Conservation (phyloP, 2,888 invertebrate genomes). For the Euplagia quadripunctaria region DNA sequence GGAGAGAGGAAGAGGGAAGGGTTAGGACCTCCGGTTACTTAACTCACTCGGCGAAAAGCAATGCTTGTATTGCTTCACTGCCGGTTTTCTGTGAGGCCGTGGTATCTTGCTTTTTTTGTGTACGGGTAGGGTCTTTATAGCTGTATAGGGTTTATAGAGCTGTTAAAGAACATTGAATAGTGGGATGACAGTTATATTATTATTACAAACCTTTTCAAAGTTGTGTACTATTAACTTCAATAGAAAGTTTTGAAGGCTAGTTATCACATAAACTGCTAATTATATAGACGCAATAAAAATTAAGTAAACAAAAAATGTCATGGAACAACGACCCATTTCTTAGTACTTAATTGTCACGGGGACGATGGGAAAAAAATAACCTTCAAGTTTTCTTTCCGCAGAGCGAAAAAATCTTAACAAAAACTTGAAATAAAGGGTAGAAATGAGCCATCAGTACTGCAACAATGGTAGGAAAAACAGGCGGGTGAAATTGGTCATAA, state of each 20-base stretch:
- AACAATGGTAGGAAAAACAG: constrained; percentile 76
- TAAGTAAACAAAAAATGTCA: constrained; percentile 33
- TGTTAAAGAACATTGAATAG: not conserved
- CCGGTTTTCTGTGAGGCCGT: no score
- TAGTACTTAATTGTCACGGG: constrained; percentile 54
- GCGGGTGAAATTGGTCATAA: constrained; percentile 85
- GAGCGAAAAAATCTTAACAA: constrained; percentile 61
- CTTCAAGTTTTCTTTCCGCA: constrained; percentile 53
- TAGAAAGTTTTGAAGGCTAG: constrained; percentile 9
- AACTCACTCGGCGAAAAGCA: no score
- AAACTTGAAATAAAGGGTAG: constrained; percentile 72
- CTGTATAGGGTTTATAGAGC: no score
- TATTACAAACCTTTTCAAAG: not conserved
- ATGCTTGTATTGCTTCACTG: no score
- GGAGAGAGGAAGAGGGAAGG: no score
- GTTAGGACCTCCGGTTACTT: no score
- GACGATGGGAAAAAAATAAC: constrained; percentile 37
- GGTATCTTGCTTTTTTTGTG: no score
- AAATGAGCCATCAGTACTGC: constrained; percentile 75
- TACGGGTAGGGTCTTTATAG: no score
- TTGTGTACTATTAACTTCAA: not conserved
- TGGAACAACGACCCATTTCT: constrained; percentile 52
- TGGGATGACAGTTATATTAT: not conserved
- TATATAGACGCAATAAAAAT: constrained; percentile 41
- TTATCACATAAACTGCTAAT: constrained; percentile 47